Base-by-base conservation (phyloP, 2,113 vertebrate species). In the Pungitius pungitius region DNA sequence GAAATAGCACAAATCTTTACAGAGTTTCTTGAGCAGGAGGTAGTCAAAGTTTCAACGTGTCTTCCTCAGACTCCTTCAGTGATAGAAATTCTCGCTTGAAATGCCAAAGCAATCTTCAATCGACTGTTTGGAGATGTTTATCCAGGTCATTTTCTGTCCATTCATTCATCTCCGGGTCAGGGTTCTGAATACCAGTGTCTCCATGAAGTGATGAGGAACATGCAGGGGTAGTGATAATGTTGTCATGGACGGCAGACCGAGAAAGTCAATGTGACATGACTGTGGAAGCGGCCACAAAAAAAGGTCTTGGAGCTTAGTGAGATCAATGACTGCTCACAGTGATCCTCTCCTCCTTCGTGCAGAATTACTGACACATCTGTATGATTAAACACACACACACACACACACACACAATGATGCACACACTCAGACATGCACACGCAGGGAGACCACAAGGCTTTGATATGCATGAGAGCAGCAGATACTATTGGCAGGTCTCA, bases 401-500 rank as follows among this genome's bases (percentile, higher is more conserved):
- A 37, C 42, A 70, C 66, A 18, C 15, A 11, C 33, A 22, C 57
- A 56, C 27, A 26, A 6, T 26, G 22, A 40, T 20, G 43, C 42
- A 43, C 45, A 54, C 35, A 52, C 24, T 15, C 17, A 67, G 17
- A 62, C 51, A 64, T 10, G 3, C 27, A 22, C 57, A 63, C 35
- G 69, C 61, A 74, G 69, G 47, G 61, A 77, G 47, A 78, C 85
- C 78, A 80, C 65, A 59, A 68, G 81, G 87, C 81, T 88, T 84
- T 88, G 84, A 87, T 89, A 92, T 87, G 90, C 89, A 88, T 88
- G 85, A 90, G 84, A 83, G 82, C 87, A 79, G 80, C 75, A 84
- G 85, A 87, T 79, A 89, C 82, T 90, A 91, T 90, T 89, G 89
- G 85, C 81, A 89, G 82, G 82, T 87, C 84, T 86, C 85, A 87